A percentile compares a stretch with the other conserved stretches of the same genome.
These are phyloP conservation scores for Lithophane semibrunnea DNA, from an alignment of 2,888 invertebrate genomes.

Conservation along the genomic window DNA sequence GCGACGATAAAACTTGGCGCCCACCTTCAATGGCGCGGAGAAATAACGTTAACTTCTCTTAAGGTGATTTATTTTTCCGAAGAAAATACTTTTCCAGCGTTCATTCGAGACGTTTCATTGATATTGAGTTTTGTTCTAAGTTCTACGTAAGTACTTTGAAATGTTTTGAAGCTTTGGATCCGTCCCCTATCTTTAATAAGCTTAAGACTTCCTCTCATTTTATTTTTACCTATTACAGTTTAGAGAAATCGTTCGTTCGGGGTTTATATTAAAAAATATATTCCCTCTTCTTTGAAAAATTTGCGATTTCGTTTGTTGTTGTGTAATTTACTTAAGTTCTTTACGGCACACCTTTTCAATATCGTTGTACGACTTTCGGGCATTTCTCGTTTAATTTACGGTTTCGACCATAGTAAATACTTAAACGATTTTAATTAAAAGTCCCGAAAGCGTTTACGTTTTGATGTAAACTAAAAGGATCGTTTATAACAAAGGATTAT, in stretches of 20 bases:
- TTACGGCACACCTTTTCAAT: slow-evolving; percentile 75
- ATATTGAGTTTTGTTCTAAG: slow-evolving; percentile 88
- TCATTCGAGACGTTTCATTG: slow-evolving; percentile 84
- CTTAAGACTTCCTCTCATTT: slow-evolving; percentile 75
- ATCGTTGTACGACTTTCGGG: slow-evolving; percentile 62
- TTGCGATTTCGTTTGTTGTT: slow-evolving; percentile 77
- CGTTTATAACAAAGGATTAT: slow-evolving; percentile 54
- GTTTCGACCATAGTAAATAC: slow-evolving; percentile 73
- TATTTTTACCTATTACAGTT: slow-evolving; percentile 79
- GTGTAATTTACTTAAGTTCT: slow-evolving; percentile 80
- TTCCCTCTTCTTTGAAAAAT: slow-evolving; percentile 72
- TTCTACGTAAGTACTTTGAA: slow-evolving; percentile 82
- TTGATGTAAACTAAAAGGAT: slow-evolving; percentile 58
- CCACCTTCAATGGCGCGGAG: slow-evolving; percentile 81
- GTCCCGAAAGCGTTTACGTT: slow-evolving; percentile 66
- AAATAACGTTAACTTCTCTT: slow-evolving; percentile 83
- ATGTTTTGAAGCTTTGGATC: slow-evolving; percentile 79
- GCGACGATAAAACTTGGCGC: slow-evolving; percentile 84
- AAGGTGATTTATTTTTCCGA: slow-evolving; percentile 87
- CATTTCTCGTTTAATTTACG: slow-evolving; percentile 72
- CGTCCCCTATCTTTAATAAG: slow-evolving; percentile 82
- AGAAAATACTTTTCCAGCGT: slow-evolving; percentile 83
- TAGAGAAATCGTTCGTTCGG: slow-evolving; percentile 74
- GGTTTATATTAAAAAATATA: slow-evolving; percentile 70
- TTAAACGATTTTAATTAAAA: slow-evolving; percentile 75